These are phyloP conservation scores for Philereme vetulata DNA, from an alignment of 2,888 invertebrate species.

Conservation along the genomic window DNA sequence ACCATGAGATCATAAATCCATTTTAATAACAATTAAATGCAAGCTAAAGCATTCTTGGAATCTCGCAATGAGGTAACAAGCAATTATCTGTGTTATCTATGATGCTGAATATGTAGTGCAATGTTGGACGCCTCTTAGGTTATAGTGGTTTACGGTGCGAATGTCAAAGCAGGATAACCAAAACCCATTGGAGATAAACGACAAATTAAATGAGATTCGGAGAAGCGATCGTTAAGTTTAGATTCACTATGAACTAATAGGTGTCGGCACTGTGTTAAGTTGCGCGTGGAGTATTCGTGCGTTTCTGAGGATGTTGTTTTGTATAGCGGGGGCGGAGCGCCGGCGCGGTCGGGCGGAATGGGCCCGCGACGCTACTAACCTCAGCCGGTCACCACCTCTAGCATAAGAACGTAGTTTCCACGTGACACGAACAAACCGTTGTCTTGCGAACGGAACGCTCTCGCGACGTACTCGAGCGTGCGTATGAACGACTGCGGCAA, in stretches of 20 bases:
- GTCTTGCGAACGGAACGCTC: conserved; percentile 40
- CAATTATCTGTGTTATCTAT: conserved; percentile 22
- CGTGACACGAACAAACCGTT: conserved; percentile 45
- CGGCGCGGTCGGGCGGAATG: conserved; percentile 63
- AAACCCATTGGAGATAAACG: conserved; percentile 15
- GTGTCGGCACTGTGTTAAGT: conserved; percentile 37
- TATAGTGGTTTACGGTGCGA: conserved; percentile 45
- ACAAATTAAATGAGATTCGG: background rate
- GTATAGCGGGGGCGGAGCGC: conserved; percentile 68
- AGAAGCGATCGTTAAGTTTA: conserved; percentile 17
- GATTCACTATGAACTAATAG: conserved; percentile 52
- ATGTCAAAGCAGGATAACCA: conserved; percentile 13
- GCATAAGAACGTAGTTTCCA: conserved; percentile 42
- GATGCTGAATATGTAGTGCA: conserved; percentile 42
- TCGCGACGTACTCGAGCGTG: conserved; percentile 37
- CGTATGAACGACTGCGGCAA: conserved; percentile 27
- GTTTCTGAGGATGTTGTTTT: conserved; percentile 46
- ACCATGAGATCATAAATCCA: conserved; percentile 15
- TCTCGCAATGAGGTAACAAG: conserved; percentile 21
- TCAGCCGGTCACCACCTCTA: conserved; percentile 33
- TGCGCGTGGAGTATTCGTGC: conserved; percentile 24
- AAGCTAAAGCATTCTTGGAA: conserved; percentile 28
- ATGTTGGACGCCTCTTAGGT: conserved; percentile 57
- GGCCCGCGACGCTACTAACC: conserved; percentile 76
- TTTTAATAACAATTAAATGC: conserved; percentile 11